Percentiles rank a stretch among this genome's conserved stretches.
Evolutionary conservation across 2,113 vertebrate genomes (phyloP).

Genomic region (Illadopsis cleaveri): DNA sequence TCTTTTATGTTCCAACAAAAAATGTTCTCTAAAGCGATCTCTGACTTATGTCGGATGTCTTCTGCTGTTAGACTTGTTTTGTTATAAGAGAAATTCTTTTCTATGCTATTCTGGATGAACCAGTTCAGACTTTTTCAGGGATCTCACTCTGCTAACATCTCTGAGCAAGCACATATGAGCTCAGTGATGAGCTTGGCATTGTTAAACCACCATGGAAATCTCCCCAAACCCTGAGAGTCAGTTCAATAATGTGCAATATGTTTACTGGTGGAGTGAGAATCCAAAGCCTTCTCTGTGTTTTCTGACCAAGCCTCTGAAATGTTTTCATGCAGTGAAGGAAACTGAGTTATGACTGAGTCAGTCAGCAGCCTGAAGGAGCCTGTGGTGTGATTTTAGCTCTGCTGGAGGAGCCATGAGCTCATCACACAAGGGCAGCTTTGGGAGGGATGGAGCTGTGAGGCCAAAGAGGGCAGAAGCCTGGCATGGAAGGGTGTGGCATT

Average conservation of each 20-base stretch:
- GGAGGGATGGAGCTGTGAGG: not conserved
- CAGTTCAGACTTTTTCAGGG: not conserved
- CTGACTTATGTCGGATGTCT: not conserved
- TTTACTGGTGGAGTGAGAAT: not conserved
- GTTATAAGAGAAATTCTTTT: not conserved
- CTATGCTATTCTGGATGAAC: not conserved
- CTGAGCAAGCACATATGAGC: not conserved
- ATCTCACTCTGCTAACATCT: not conserved
- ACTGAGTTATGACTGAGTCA: not conserved
- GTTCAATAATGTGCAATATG: not conserved
- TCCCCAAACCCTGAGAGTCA: not conserved
- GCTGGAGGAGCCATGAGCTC: not conserved
- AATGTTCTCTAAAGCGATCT: not conserved
- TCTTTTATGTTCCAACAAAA: not conserved
- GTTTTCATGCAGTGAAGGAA: not conserved
- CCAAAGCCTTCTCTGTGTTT: not conserved
- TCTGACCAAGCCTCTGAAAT: not conserved
- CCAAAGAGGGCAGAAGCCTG: not conserved
- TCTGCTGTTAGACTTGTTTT: not conserved
- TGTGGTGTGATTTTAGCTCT: not conserved
- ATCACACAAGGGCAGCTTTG: not conserved
- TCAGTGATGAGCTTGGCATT: not conserved
- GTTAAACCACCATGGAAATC: not conserved
- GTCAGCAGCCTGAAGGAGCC: not conserved
- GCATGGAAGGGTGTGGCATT: not conserved